These are phyloP conservation scores for Thyatira batis DNA, from an alignment of 2,888 invertebrate species.

Conservation along the genomic window DNA sequence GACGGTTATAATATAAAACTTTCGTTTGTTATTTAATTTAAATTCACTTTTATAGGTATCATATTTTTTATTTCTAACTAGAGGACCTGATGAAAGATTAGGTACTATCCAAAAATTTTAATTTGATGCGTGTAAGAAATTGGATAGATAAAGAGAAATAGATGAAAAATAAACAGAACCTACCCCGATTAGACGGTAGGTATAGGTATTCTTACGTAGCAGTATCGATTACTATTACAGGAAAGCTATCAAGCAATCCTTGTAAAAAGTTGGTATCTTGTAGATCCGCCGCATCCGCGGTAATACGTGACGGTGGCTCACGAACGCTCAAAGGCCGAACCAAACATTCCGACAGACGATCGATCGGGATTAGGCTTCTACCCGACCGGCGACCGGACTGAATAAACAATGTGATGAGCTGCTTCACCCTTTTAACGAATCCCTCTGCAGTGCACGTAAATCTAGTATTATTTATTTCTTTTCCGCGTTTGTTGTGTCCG, in stretches of 20 bases:
- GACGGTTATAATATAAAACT: neutral
- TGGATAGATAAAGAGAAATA: no score
- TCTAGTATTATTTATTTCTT: conserved; percentile 61
- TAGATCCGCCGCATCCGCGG: conserved; percentile 11
- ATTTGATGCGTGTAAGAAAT: no score
- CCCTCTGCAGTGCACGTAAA: conserved; percentile 57
- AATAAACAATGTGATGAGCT: conserved; percentile 79
- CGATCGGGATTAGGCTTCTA: conserved; percentile 69
- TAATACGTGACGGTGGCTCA: conserved; percentile 39
- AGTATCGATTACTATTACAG: conserved; percentile 13
- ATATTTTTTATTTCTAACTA: no score
- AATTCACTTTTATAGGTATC: neutral
- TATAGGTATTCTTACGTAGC: conserved; percentile 18
- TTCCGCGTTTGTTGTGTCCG: conserved; percentile 30
- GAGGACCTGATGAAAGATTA: no score
- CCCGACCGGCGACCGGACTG: conserved; percentile 66
- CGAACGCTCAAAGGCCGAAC: conserved; percentile 35
- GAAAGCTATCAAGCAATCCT: conserved; percentile 38
- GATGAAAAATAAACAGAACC: no score
- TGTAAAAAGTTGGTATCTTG: conserved; percentile 49
- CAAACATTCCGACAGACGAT: conserved; percentile 58
- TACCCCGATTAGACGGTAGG: no score
- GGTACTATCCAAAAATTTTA: no score
- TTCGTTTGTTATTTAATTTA: neutral
- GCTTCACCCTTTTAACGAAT: conserved; percentile 78